A percentile compares a stretch with the other conserved stretches of the same genome.
Evolutionary conservation across 2,113 vertebrate genomes (phyloP).

Genomic region (Prunella himalayana): DNA sequence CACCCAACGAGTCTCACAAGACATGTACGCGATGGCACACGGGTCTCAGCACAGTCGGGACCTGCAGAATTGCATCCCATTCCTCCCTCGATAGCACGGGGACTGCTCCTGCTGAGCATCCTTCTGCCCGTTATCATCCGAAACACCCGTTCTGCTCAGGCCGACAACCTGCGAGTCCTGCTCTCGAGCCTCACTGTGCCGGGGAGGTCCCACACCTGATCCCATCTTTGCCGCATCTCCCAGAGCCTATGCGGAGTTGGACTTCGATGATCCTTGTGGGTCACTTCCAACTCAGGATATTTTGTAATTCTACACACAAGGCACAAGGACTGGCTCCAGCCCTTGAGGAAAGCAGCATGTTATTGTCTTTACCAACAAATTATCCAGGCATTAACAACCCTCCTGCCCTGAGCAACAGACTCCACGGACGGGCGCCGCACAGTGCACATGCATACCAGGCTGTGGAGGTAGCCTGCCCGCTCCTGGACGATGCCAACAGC

Average conservation of each 20-base stretch:
- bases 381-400: background rate
- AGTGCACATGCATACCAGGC: background rate
- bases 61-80: background rate
- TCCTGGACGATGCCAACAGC: background rate
- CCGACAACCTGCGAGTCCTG: background rate
- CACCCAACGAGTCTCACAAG: background rate
- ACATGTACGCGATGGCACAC: background rate
- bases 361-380: background rate
- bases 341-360: too few species aligned
- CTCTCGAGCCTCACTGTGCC: background rate
- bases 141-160: background rate
- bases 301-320: background rate
- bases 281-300: background rate
- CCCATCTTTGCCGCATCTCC: background rate
- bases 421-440: background rate
- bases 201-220: background rate
- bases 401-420: background rate
- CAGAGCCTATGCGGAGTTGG: rapidly evolving
- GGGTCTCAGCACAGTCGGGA: background rate
- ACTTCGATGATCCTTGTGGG: background rate
- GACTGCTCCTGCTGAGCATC: background rate
- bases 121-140: background rate
- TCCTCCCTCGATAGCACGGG: background rate
- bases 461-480: background rate
- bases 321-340: background rate